phyloP scores from a whole-genome alignment of 2,797 vertebrate genomes.

The Acrocephalus scirpaceus region DNA sequence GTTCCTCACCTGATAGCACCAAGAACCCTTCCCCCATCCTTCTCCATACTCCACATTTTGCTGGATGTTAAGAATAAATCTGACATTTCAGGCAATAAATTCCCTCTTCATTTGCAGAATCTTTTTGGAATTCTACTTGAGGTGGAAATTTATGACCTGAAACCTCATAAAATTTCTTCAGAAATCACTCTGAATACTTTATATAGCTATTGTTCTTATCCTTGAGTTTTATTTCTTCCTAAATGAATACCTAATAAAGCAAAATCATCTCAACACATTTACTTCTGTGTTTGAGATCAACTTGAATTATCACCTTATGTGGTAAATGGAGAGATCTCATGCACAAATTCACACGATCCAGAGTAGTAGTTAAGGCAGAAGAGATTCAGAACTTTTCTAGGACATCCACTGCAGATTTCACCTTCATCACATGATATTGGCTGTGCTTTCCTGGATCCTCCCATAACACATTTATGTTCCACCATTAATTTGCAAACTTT shows the following conservation, averaged over 20 bases:
- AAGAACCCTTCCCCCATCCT: not conserved
- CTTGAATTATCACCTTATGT: not conserved
- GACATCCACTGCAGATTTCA: not conserved
- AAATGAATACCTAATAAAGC: conserved; percentile 8
- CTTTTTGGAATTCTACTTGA: conserved; percentile 3
- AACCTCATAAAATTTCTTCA: not conserved
- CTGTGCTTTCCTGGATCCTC: not conserved
- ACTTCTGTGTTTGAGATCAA: not conserved
- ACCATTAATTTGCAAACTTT: not conserved
- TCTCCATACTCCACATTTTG: not conserved
- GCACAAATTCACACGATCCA: not conserved
- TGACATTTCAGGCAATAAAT: not conserved
- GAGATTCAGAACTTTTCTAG: not conserved
- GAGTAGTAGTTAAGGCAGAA: not conserved
- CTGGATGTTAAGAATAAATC: not conserved
- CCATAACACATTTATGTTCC: not conserved
- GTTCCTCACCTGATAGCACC: not conserved
- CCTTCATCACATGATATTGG: not conserved
- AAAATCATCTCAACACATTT: not conserved
- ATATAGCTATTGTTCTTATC: not conserved
- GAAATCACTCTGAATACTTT: conserved; percentile 33
- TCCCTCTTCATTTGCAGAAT: not conserved
- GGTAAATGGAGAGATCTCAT: not conserved
- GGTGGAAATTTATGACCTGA: conserved; percentile 39
- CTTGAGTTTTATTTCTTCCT: conserved; percentile 3